Evolutionary conservation across 1,140 invertebrate species (phyloP).

Genomic region (Dendrolimus punctatus): DNA sequence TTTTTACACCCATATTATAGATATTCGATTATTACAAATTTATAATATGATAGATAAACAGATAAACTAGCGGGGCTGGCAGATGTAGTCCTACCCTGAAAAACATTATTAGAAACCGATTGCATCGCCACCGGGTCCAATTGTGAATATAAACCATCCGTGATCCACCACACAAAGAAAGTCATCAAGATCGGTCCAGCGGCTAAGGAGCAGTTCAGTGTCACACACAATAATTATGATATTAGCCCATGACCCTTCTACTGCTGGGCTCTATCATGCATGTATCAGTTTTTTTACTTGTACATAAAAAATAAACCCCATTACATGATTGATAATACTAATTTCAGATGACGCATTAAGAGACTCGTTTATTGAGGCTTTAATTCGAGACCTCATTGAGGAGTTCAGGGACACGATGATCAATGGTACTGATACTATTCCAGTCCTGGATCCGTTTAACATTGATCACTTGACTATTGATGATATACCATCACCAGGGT

Average conservation of each 20-base stretch:
- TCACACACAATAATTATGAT: not conserved
- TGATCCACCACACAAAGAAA: no score
- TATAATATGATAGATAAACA: no score
- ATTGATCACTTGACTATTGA: slow-evolving; percentile 19
- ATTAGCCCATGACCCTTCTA: not conserved
- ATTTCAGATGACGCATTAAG: slow-evolving; percentile 16
- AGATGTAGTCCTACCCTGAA: no score
- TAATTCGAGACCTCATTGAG: slow-evolving; percentile 19
- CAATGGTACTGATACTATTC: slow-evolving; percentile 22
- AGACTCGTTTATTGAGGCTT: slow-evolving; percentile 14
- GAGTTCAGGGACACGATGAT: slow-evolving; percentile 20
- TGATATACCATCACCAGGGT: slow-evolving; percentile 22
- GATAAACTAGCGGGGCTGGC: no score
- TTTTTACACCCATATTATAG: no score
- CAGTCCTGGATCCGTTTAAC: slow-evolving; percentile 27
- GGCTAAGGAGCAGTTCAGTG: no score
- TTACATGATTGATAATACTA: not conserved
- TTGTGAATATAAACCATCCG: no score
- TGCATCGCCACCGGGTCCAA: no score
- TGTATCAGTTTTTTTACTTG: not conserved
- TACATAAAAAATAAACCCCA: not conserved
- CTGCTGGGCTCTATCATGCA: not conserved
- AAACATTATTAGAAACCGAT: no score
- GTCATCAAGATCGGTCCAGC: no score
- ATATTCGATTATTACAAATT: no score